These are phyloP conservation scores for Listronotus bonariensis DNA, from an alignment of 1,140 invertebrate genomes.

Conservation along the genomic window DNA sequence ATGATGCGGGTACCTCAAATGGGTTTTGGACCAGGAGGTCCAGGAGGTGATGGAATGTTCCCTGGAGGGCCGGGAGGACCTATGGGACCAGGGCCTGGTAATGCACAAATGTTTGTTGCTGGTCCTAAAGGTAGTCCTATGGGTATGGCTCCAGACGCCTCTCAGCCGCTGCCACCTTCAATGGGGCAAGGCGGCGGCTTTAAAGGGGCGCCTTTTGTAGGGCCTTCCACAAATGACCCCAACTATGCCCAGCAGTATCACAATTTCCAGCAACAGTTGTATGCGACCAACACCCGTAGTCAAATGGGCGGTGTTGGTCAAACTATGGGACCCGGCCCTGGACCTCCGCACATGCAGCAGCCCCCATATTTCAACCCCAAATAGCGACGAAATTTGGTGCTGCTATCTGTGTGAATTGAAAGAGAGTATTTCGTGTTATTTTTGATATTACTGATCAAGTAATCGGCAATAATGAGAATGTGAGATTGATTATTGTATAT, in stretches of 20 bases:
- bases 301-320: conserved; percentile 57
- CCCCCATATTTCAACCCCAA: conserved; percentile 54
- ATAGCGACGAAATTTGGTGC: conserved; percentile 49
- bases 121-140: conserved; percentile 59
- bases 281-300: conserved; percentile 84
- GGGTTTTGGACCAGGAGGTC: conserved; percentile 59
- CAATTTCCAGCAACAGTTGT: conserved; percentile 92
- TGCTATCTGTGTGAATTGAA: conserved; percentile 46
- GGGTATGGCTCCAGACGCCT: conserved; percentile 66
- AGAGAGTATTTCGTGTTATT: conserved; percentile 53
- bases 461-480: conserved; percentile 52
- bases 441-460: conserved; percentile 54
- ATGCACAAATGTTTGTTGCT: conserved; percentile 61
- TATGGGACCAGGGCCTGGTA: conserved; percentile 54
- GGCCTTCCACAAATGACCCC: conserved; percentile 83
- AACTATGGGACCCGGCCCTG: conserved; percentile 51
- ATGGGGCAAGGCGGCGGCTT: conserved; percentile 77
- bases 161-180: conserved; percentile 76
- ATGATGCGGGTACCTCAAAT: conserved; percentile 62
- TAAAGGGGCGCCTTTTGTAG: conserved; percentile 80
- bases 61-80: conserved; percentile 43
- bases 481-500: conserved; percentile 50
- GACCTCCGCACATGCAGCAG: conserved; percentile 50
- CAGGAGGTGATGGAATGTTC: conserved; percentile 57
- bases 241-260: conserved; percentile 94